Evolutionary conservation across 2,797 vertebrate genomes (phyloP).

Genomic region (Galaxias olidus): DNA sequence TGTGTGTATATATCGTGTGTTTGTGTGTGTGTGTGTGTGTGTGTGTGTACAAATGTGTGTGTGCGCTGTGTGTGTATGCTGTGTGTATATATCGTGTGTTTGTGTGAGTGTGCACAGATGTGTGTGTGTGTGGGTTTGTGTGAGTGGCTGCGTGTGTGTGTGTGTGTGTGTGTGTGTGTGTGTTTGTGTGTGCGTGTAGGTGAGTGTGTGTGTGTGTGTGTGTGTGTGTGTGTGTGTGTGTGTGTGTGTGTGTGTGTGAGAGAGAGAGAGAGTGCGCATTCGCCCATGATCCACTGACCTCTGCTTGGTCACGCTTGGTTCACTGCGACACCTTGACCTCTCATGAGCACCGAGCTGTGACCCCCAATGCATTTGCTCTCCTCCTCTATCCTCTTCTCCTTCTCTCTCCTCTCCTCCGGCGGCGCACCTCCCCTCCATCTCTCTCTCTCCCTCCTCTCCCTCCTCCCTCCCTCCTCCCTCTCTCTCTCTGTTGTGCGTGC

Average conservation of each 20-base stretch:
- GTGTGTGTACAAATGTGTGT: slow-evolving; percentile 3
- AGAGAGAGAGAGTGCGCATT: slow-evolving; percentile 28
- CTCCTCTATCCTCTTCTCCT: slow-evolving; percentile 17
- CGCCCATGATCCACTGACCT: slow-evolving; percentile 63
- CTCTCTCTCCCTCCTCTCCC: not conserved
- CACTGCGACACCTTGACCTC: slow-evolving; percentile 57
- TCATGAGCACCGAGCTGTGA: slow-evolving; percentile 62
- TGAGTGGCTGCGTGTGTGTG: slow-evolving; percentile 1
- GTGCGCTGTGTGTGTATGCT: slow-evolving; percentile 7
- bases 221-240: not conserved
- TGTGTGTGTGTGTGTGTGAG: slow-evolving; percentile 19
- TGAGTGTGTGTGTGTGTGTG: slow-evolving; percentile 4
- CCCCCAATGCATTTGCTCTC: slow-evolving; percentile 60
- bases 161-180: slow-evolving; percentile 5
- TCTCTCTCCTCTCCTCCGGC: slow-evolving; percentile 3
- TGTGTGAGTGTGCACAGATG: not conserved
- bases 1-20: too few relatives aligned
- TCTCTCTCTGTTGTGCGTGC: slow-evolving; percentile 71
- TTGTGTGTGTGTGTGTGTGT: slow-evolving; percentile 16
- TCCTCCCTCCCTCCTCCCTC: slow-evolving; percentile 7
- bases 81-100: not conserved
- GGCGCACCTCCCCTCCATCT: slow-evolving; percentile 8
- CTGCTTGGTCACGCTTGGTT: slow-evolving; percentile 66
- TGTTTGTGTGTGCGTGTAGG: slow-evolving; percentile 19
- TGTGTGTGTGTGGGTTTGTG: not conserved